Evolutionary conservation across 2,113 vertebrate genomes (phyloP).

Genomic region (Thunnus thynnus): DNA sequence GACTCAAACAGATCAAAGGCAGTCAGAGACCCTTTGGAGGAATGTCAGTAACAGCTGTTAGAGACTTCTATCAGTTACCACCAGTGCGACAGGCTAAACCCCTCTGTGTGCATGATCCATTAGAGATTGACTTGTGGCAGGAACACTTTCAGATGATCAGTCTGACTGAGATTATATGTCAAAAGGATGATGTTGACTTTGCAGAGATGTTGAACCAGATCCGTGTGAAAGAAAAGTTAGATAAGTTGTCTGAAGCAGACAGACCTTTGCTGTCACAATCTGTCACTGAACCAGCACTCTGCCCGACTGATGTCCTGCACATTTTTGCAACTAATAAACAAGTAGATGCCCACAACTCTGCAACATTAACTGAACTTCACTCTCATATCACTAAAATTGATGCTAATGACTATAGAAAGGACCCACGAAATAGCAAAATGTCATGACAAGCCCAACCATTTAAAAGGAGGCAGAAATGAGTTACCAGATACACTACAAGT

Average conservation of each 20-base stretch:
- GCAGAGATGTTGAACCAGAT: constrained; percentile 64
- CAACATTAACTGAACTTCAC: constrained; percentile 8
- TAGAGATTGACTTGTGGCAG: constrained; percentile 43
- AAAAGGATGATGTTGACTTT: constrained; percentile 61
- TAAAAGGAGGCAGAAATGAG: too few relatives aligned
- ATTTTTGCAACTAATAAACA: constrained; percentile 60
- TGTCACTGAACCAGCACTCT: constrained; percentile 16
- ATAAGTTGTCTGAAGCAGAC: constrained; percentile 25
- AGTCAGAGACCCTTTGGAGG: constrained; percentile 41
- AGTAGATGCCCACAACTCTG: not conserved
- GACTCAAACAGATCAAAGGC: too few relatives aligned
- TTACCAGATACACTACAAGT: too few relatives aligned
- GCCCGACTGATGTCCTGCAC: constrained; percentile 44
- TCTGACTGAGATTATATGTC: constrained; percentile 57
- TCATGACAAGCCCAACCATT: too few relatives aligned
- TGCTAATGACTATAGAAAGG: too few relatives aligned
- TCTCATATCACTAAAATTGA: too few relatives aligned
- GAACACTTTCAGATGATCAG: constrained; percentile 60
- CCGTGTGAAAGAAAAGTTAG: constrained; percentile 37
- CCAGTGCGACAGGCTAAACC: constrained; percentile 42
- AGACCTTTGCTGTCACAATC: constrained; percentile 23
- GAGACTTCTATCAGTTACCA: constrained; percentile 55
- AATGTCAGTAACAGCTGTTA: constrained; percentile 41
- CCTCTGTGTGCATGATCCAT: constrained; percentile 30
- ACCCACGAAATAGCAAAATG: too few relatives aligned